A percentile compares a stretch with the other conserved stretches of the same genome.
These are phyloP conservation scores for Crenuchus spilurus DNA, from an alignment of 2,797 vertebrate species.

Conservation along the genomic window DNA sequence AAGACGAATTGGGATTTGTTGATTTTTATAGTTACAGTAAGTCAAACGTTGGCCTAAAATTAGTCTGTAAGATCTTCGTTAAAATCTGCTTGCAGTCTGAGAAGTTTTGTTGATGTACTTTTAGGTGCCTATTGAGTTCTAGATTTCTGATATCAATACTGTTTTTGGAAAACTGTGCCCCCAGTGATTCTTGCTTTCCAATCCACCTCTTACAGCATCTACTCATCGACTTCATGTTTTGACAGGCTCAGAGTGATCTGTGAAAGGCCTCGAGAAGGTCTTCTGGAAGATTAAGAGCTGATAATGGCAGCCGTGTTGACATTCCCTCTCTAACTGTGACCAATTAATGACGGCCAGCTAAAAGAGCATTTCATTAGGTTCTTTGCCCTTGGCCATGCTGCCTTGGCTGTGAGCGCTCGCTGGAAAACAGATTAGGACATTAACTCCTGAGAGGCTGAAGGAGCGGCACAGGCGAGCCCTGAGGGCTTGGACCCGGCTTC, in stretches of 20 bases:
- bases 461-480: conserved; percentile 56
- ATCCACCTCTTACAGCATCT: neutral
- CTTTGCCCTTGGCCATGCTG: conserved; percentile 48
- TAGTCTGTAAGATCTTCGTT: too few relatives aligned
- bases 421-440: conserved; percentile 72
- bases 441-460: conserved; percentile 62
- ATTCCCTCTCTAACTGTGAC: conserved; percentile 56
- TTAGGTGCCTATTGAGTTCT: too few relatives aligned
- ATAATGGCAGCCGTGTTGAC: conserved; percentile 44
- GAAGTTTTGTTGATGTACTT: too few relatives aligned
- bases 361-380: conserved; percentile 59
- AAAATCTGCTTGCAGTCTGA: too few relatives aligned
- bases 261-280: conserved; percentile 24
- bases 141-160: too few relatives aligned
- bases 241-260: conserved; percentile 35
- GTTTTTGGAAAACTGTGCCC: too few relatives aligned
- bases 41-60: too few relatives aligned
- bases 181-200: too few relatives aligned
- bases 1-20: too few relatives aligned
- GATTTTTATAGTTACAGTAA: too few relatives aligned
- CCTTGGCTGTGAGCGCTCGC: conserved; percentile 51
- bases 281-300: conserved; percentile 39
- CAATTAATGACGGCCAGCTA: conserved; percentile 63
- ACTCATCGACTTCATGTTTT: neutral
- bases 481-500: conserved; percentile 54